Evolutionary conservation across 1,140 invertebrate genomes (phyloP).

Genomic region (Cyclargus thomasi): DNA sequence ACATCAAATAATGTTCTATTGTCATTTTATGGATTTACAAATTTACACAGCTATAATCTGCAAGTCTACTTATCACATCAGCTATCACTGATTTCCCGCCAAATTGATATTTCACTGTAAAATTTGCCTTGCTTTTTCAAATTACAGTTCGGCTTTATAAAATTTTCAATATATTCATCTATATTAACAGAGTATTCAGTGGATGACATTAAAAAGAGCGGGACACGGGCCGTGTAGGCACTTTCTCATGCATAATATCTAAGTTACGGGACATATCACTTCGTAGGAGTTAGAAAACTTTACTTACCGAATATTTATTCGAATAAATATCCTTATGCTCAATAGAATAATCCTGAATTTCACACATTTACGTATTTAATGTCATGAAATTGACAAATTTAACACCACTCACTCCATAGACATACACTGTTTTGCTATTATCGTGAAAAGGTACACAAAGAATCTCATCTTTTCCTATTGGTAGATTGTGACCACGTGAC

Average conservation of each 20-base stretch:
- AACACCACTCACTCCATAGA: conserved; percentile 74
- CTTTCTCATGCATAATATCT: conserved; percentile 57
- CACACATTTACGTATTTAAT: conserved; percentile 74
- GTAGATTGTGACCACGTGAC: conserved; percentile 62
- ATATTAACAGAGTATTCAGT: conserved; percentile 16
- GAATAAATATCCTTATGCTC: conserved; percentile 75
- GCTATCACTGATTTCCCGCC: conserved; percentile 47
- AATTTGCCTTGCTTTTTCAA: background rate
- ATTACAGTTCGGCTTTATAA: conserved; percentile 9
- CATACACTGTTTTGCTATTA: conserved; percentile 70
- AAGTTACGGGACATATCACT: conserved; percentile 38
- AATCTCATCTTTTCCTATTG: conserved; percentile 63
- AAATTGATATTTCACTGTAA: conserved; percentile 34
- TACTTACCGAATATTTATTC: conserved; percentile 75
- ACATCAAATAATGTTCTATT: background rate
- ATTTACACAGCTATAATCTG: background rate
- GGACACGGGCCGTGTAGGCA: conserved; percentile 56
- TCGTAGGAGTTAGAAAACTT: conserved; percentile 27
- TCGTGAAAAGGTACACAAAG: conserved; percentile 73
- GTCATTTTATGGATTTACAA: background rate
- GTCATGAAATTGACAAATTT: conserved; percentile 74
- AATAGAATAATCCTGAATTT: conserved; percentile 72
- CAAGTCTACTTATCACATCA: background rate
- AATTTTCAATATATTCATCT: conserved; percentile 1
- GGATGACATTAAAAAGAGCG: conserved; percentile 72